Evolutionary conservation across 2,888 invertebrate species (phyloP), one percentile per base, ranked within the genome.

Genomic region (Perdita meconis): DNA sequence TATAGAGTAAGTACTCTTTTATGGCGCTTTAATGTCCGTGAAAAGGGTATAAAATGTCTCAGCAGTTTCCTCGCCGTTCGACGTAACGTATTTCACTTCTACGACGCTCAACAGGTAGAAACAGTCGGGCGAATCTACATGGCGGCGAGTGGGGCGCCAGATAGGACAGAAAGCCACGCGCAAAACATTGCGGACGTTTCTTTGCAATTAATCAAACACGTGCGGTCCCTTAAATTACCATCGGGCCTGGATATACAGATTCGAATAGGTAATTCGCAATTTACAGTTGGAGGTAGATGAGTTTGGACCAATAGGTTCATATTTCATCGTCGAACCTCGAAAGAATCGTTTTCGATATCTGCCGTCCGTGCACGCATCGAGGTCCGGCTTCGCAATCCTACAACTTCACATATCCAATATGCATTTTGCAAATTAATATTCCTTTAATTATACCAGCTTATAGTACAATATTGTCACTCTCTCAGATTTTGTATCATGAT

Each of bases 81-180:
- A 30, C 26, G 5, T 4, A 1, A 2, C 3, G n/a, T 42, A 38
- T 16, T 36, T 34, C 4, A 10, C 8, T 12, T 44, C 65, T 64
- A 42, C 4, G 12, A 40, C n/a, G n/a, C 53, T 68, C 56, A 44
- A 47, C 89, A 97, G 97, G 98, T 98, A 72, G 98, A 98, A 93
- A 98, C 98, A 0, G 97, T 98, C 0, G 98, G 98, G n/a, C 96
- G 96, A 91, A 95, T 96, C 59, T 98, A 98, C 92, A 98, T 98
- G 98, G 95, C 97, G 40, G 98, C 97, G 4, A 97, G 97, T 55
- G 98, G 98, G 0, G 96, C 96, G 0, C 98, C 98, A 0, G 97
- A 97, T 89, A 93, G 95, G 51, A 94, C 95, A 50, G 94, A 95
- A 1, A 92, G 94, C 16, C 97, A 98, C 91, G 96, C 97, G 0